Percentiles rank a stretch among this genome's conserved stretches.
Evolutionary conservation across 2,113 vertebrate genomes (phyloP).

Genomic region (Eptesicus fuscus): DNA sequence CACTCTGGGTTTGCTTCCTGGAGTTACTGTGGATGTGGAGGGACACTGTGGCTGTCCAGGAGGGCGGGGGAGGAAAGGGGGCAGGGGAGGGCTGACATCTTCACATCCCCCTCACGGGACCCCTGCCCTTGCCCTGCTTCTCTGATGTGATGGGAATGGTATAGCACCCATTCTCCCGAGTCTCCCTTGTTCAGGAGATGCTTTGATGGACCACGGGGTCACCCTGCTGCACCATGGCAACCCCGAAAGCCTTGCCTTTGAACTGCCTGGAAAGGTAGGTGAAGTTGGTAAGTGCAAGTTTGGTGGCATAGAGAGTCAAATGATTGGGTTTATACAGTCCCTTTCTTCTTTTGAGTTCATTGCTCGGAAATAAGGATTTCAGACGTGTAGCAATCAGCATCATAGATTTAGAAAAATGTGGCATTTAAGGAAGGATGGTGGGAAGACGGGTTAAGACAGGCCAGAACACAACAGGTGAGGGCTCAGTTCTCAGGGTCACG

Average conservation of each 20-base stretch:
- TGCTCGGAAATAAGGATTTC: neutral
- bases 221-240: no score
- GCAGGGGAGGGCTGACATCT: neutral
- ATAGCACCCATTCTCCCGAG: neutral
- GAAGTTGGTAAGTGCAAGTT: rapidly evolving
- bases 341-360: neutral
- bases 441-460: rapidly evolving
- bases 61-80: no score
- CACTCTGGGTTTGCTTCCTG: neutral
- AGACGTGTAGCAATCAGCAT: neutral
- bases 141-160: neutral
- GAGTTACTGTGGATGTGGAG: neutral
- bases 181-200: no score
- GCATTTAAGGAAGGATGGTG: rapidly evolving
- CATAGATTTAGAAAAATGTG: rapidly evolving
- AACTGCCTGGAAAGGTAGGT: neutral
- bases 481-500: neutral
- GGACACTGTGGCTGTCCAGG: neutral
- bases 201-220: neutral
- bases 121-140: no score
- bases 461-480: rapidly evolving
- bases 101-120: neutral
- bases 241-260: neutral
- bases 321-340: no score
- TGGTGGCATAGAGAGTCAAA: no score